A percentile compares a stretch with the other conserved stretches of the same genome.
phyloP scores from a whole-genome alignment of 2,797 vertebrate species.

The Coreius guichenoti region DNA sequence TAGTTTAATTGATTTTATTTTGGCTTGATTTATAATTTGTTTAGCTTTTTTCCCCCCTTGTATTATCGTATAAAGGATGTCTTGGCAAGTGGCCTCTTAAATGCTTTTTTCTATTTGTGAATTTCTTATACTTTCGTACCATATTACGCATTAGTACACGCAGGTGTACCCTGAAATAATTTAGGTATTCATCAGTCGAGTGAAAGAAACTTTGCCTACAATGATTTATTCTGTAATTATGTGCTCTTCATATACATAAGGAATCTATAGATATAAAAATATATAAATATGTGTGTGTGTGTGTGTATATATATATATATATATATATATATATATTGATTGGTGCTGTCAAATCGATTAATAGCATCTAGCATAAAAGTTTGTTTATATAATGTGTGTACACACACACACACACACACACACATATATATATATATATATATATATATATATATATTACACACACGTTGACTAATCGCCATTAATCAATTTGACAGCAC shows the following conservation, averaged over 20 bases:
- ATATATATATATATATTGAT: slow-evolving; percentile 15
- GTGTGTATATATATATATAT: slow-evolving; percentile 30
- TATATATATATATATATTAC: too few species aligned
- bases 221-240: slow-evolving; percentile 67
- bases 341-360: neutral
- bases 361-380: neutral
- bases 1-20: slow-evolving; percentile 69
- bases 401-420: too few species aligned
- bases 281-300: too few species aligned
- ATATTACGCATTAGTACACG: slow-evolving; percentile 62
- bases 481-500: too few species aligned
- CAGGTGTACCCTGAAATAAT: slow-evolving; percentile 62
- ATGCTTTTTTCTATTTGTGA: slow-evolving; percentile 63
- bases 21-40: slow-evolving; percentile 71
- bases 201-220: slow-evolving; percentile 61
- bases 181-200: slow-evolving; percentile 60
- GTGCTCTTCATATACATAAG: slow-evolving; percentile 65
- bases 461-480: too few species aligned
- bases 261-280: slow-evolving; percentile 50
- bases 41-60: slow-evolving; percentile 73
- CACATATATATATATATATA: too few species aligned
- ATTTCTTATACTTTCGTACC: slow-evolving; percentile 55
- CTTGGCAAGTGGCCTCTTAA: slow-evolving; percentile 79
- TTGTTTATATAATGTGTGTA: neutral
- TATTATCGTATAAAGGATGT: slow-evolving; percentile 84